A percentile compares a stretch with the other conserved stretches of the same genome.
These are phyloP conservation scores for Monochamus alternatus DNA, from an alignment of 2,888 invertebrate species.

Conservation along the genomic window DNA sequence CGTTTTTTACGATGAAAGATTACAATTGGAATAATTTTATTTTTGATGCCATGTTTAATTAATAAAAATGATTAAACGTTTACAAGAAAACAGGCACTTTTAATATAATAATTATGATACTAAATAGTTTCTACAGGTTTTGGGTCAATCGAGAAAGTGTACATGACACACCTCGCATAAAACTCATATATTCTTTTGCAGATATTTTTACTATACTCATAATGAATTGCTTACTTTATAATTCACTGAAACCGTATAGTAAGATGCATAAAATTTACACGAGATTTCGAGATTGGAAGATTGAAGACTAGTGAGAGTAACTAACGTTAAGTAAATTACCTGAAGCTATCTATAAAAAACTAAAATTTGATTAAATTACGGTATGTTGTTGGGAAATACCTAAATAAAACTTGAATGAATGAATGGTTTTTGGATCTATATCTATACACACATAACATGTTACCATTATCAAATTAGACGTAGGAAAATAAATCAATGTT, in stretches of 20 bases:
- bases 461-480: too few species aligned
- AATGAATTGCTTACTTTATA: constrained; percentile 33
- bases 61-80: constrained; percentile 22
- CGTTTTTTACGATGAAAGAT: neutral
- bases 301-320: neutral
- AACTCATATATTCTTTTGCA: constrained; percentile 42
- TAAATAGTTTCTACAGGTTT: constrained; percentile 53
- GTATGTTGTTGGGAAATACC: neutral
- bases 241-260: constrained; percentile 43
- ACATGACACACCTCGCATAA: constrained; percentile 48
- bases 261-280: neutral
- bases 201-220: constrained; percentile 31
- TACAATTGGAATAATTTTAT: neutral
- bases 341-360: constrained; percentile 6
- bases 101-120: constrained; percentile 36
- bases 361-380: neutral
- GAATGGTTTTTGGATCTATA: too few species aligned
- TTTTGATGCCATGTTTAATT: constrained; percentile 11
- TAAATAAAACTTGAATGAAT: too few species aligned
- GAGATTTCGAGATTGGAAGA: neutral
- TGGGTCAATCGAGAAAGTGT: constrained; percentile 55
- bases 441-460: too few species aligned
- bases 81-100: constrained; percentile 19
- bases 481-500: too few species aligned
- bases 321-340: neutral